These are phyloP conservation scores for Arnoldichthys spilopterus DNA, from an alignment of 2,797 vertebrate species.

Conservation along the genomic window DNA sequence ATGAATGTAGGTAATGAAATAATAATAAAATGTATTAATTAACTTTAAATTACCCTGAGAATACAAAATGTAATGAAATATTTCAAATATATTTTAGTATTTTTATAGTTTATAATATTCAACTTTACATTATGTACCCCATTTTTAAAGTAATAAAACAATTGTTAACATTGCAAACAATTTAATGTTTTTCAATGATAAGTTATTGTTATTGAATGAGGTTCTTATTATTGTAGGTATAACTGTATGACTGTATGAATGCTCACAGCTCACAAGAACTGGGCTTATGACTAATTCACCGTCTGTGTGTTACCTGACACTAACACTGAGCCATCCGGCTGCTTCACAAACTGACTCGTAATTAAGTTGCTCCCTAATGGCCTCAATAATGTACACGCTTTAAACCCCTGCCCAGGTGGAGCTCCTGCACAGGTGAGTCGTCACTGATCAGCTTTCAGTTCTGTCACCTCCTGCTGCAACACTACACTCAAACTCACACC, in stretches of 20 bases:
- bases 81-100: too few species aligned
- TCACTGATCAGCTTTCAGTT: constrained; percentile 24
- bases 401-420: background rate
- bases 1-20: too few species aligned
- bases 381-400: background rate
- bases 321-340: background rate
- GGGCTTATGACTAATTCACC: constrained; percentile 7
- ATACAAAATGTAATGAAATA: too few species aligned
- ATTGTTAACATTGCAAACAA: too few species aligned
- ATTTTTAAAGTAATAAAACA: too few species aligned
- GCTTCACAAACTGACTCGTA: background rate
- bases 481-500: constrained; percentile 37
- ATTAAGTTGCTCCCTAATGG: background rate
- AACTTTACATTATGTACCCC: too few species aligned
- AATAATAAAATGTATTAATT: too few species aligned
- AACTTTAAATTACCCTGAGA: too few species aligned
- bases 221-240: background rate
- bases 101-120: too few species aligned
- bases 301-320: background rate
- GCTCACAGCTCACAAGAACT: background rate
- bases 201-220: background rate
- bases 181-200: too few species aligned
- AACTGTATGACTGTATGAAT: constrained; percentile 2
- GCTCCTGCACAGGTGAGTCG: constrained; percentile 32
- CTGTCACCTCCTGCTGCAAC: constrained; percentile 30